Conservation (phyloP, 2,113 vertebrate genomes). For the Ahaetulla prasina region DNA sequence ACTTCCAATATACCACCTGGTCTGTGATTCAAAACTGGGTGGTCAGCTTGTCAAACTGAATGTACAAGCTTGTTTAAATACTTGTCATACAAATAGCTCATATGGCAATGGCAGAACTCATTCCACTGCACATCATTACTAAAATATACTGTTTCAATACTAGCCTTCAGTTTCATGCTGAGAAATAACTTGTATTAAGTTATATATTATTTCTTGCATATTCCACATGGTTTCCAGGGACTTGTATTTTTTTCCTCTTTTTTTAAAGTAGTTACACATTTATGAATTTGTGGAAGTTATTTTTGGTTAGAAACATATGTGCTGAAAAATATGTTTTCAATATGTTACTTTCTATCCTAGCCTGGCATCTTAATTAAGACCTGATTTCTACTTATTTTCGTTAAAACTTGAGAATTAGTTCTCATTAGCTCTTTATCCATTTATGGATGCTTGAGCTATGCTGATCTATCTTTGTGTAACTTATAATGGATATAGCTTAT, state of each 20-base stretch:
- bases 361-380: slow-evolving; percentile 35
- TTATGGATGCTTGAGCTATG: rapidly evolving
- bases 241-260: slow-evolving; percentile 37
- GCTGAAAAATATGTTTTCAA: slow-evolving; percentile 44
- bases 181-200: slow-evolving; percentile 54
- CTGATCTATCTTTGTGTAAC: background rate
- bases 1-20: slow-evolving; percentile 29
- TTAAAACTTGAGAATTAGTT: slow-evolving; percentile 32
- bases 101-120: slow-evolving; percentile 27
- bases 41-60: slow-evolving; percentile 53
- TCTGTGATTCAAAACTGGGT: slow-evolving; percentile 42
- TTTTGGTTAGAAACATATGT: slow-evolving; percentile 42
- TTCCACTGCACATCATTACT: slow-evolving; percentile 54
- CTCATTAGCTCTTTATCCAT: background rate
- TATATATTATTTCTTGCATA: slow-evolving; percentile 35
- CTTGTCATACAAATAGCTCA: slow-evolving; percentile 20
- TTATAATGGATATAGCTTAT: background rate
- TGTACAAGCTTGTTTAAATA: slow-evolving; percentile 57
- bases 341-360: slow-evolving; percentile 9
- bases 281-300: slow-evolving; percentile 42
- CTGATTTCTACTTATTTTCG: slow-evolving; percentile 44
- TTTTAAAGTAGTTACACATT: slow-evolving; percentile 56
- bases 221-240: slow-evolving; percentile 33
- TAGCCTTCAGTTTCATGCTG: slow-evolving; percentile 53
- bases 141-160: slow-evolving; percentile 56